Evolutionary conservation across 1,140 invertebrate genomes (phyloP).

Genomic region (Eciton burchellii): DNA sequence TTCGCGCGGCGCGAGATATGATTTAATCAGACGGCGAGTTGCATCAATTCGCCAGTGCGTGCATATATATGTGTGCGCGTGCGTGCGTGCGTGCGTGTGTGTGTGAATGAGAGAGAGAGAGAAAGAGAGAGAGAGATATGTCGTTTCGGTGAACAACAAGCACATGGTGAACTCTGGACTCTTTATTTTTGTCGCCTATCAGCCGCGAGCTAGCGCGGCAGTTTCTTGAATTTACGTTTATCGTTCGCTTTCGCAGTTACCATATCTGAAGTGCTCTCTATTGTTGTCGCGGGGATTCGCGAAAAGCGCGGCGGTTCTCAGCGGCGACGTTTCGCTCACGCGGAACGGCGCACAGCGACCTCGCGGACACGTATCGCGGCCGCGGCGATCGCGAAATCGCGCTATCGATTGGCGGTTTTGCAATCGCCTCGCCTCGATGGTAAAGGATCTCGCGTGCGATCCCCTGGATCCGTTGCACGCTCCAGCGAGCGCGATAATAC

Average conservation of each 20-base stretch:
- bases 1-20: neutral
- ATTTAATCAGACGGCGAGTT: neutral
- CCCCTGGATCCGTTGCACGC: conserved; percentile 60
- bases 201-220: neutral
- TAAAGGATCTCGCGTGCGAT: conserved; percentile 67
- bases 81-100: too few relatives aligned
- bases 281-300: neutral
- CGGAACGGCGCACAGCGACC: conserved; percentile 2
- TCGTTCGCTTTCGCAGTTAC: neutral
- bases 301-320: neutral
- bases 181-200: neutral
- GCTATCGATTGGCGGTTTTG: conserved; percentile 72
- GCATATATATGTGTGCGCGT: too few relatives aligned
- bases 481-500: conserved; percentile 50
- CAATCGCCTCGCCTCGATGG: conserved; percentile 66
- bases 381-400: conserved; percentile 65
- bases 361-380: conserved; percentile 14
- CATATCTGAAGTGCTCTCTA: neutral
- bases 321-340: neutral
- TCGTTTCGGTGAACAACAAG: neutral
- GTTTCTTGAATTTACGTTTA: neutral
- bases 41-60: neutral
- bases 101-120: too few relatives aligned
- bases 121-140: neutral
- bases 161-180: neutral